Evolutionary conservation across 37 sponge, comb jelly and placozoan species (phyloP).

Genomic region (Haliclona indistincta): DNA sequence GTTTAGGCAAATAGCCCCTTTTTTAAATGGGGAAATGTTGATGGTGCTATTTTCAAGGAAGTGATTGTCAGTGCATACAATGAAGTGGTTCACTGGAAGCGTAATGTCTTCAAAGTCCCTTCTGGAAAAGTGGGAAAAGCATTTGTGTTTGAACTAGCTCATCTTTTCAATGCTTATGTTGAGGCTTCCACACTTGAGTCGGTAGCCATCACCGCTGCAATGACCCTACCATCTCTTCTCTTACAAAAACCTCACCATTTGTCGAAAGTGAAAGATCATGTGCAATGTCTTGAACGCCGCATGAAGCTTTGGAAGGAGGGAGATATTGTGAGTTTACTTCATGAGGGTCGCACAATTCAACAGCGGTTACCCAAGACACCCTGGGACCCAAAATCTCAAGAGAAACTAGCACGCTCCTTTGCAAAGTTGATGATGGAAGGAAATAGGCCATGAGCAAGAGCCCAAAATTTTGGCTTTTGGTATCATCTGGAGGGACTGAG

Average conservation of each 20-base stretch:
- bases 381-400: too few species aligned
- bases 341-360: slow-evolving; percentile 30
- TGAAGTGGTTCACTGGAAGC: slow-evolving; percentile 37
- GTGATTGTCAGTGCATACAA: too few species aligned
- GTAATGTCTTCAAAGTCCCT: slow-evolving; percentile 19
- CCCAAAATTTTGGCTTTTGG: too few species aligned
- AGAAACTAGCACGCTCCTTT: slow-evolving; percentile 11
- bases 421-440: slow-evolving; percentile 36
- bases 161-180: slow-evolving; percentile 3
- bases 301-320: slow-evolving; percentile 37
- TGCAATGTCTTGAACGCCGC: slow-evolving; percentile 12
- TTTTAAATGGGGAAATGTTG: too few species aligned
- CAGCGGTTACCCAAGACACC: too few species aligned
- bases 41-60: too few species aligned
- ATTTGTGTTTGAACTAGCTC: slow-evolving; percentile 7
- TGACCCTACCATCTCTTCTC: slow-evolving; percentile 5
- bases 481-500: too few species aligned
- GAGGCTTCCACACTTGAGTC: slow-evolving; percentile 11
- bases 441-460: too few species aligned
- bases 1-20: too few species aligned
- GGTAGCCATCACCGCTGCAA: slow-evolving; percentile 3
- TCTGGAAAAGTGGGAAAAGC: slow-evolving; percentile 16
- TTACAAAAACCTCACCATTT: slow-evolving; percentile 6
- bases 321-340: slow-evolving; percentile 13
- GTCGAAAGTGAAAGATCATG: slow-evolving; percentile 6